phyloP scores from a whole-genome alignment of 1,140 invertebrate genomes.

The Tribolium castaneum region DNA sequence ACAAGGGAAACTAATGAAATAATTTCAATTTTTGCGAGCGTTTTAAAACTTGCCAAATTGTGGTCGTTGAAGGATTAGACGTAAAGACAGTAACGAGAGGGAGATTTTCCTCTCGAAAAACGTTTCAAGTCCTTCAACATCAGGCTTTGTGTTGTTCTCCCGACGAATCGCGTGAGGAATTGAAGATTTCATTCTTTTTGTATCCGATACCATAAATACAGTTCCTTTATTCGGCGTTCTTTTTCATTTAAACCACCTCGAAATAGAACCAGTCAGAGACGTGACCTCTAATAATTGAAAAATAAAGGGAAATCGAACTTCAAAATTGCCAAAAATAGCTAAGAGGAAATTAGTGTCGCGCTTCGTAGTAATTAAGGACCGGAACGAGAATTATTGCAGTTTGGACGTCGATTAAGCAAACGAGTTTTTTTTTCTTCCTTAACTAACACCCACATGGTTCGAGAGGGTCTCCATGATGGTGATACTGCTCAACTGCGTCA shows the following conservation, averaged over 20 bases:
- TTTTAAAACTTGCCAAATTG: not conserved
- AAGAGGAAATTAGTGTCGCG: slow-evolving; percentile 19
- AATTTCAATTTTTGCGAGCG: too few species aligned
- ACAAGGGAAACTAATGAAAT: too few species aligned
- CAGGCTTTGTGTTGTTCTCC: not conserved
- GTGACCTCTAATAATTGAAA: slow-evolving; percentile 4
- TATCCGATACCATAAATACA: not conserved
- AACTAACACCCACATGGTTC: slow-evolving; percentile 91
- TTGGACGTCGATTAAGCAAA: not conserved
- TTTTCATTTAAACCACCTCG: not conserved
- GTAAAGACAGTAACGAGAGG: not conserved
- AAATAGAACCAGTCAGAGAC: too few species aligned
- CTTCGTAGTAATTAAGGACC: slow-evolving; percentile 14
- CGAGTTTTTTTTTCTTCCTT: slow-evolving; percentile 75
- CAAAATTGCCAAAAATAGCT: slow-evolving; percentile 33
- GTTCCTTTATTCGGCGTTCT: not conserved
- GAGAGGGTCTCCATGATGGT: slow-evolving; percentile 98
- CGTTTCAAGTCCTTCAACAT: slow-evolving; percentile 4
- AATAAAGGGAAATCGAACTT: slow-evolving; percentile 24
- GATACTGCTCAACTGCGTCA: slow-evolving; percentile 98
- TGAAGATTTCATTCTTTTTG: slow-evolving; percentile 21
- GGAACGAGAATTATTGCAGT: not conserved
- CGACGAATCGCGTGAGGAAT: slow-evolving; percentile 12
- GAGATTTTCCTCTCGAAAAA: slow-evolving; percentile 11
- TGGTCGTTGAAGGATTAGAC: not conserved